These are phyloP conservation scores for Cercocebus atys DNA, from an alignment of 2,113 vertebrate species.

Conservation along the genomic window DNA sequence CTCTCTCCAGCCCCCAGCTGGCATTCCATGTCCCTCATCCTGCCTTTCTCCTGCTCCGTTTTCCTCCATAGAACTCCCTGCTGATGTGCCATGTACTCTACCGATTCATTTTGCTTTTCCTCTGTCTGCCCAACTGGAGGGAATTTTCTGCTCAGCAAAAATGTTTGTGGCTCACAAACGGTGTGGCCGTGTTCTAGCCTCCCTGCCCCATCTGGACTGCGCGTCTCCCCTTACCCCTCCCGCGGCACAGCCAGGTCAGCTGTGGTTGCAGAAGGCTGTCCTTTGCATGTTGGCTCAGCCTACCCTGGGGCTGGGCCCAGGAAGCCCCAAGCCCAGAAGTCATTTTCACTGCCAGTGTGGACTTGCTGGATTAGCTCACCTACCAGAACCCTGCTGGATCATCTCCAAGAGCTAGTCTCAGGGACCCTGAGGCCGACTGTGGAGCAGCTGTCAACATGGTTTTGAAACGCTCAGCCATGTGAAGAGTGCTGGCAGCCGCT, in stretches of 20 bases:
- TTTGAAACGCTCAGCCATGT: not conserved
- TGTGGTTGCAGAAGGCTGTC: no score
- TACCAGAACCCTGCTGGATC: no score
- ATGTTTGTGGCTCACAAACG: not conserved
- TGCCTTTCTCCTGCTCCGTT: no score
- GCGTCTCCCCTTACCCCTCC: no score
- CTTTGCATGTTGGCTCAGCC: no score
- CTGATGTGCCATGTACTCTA: no score
- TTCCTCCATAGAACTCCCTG: no score
- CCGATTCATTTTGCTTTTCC: not conserved
- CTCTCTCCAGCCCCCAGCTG: no score
- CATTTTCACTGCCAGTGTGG: not conserved
- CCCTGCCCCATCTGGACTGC: not conserved
- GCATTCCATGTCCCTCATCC: no score
- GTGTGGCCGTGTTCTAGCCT: not conserved
- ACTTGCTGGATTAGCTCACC: not conserved
- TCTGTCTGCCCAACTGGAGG: not conserved
- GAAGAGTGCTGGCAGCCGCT: not conserved
- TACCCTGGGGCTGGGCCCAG: not conserved
- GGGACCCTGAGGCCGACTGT: not conserved
- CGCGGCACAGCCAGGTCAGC: not conserved
- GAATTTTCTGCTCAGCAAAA: not conserved
- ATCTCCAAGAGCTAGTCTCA: not conserved
- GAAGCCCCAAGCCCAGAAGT: not conserved
- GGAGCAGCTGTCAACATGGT: not conserved